phyloP scores from a whole-genome alignment of 2,113 vertebrate genomes.

The Heterocephalus glaber region DNA sequence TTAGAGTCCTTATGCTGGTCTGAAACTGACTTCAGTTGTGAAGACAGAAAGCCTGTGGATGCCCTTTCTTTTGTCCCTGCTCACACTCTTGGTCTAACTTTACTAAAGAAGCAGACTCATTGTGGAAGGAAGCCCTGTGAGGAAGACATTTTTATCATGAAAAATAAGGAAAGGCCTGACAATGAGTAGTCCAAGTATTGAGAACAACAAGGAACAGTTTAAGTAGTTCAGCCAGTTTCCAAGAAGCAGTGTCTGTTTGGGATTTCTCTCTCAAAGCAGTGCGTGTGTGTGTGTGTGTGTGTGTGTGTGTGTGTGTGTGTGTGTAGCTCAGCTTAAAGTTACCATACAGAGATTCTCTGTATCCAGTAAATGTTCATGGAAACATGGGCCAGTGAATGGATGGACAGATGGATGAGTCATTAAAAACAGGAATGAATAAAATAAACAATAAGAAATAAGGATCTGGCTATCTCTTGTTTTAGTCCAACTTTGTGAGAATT shows the following conservation, averaged over 20 bases:
- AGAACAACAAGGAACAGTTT: neutral
- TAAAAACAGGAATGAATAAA: neutral
- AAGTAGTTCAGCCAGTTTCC: neutral
- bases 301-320: no score
- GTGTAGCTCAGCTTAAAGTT: neutral
- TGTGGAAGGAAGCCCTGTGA: neutral
- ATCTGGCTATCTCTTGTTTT: neutral
- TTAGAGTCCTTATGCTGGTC: neutral
- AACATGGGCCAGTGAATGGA: neutral
- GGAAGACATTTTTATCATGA: neutral
- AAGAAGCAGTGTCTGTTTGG: neutral
- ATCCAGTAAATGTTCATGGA: neutral
- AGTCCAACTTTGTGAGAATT: neutral
- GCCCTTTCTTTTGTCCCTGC: neutral
- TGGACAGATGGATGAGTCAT: neutral
- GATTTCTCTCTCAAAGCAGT: neutral
- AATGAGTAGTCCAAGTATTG: neutral
- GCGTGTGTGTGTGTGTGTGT: no score
- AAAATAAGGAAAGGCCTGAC: neutral
- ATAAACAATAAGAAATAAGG: neutral
- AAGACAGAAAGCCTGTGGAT: neutral
- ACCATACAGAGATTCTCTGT: neutral
- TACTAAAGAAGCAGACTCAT: neutral
- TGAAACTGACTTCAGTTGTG: neutral
- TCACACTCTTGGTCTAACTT: neutral